Conservation (phyloP, 2,797 vertebrate species). For the Lagocephalus sceleratus region DNA sequence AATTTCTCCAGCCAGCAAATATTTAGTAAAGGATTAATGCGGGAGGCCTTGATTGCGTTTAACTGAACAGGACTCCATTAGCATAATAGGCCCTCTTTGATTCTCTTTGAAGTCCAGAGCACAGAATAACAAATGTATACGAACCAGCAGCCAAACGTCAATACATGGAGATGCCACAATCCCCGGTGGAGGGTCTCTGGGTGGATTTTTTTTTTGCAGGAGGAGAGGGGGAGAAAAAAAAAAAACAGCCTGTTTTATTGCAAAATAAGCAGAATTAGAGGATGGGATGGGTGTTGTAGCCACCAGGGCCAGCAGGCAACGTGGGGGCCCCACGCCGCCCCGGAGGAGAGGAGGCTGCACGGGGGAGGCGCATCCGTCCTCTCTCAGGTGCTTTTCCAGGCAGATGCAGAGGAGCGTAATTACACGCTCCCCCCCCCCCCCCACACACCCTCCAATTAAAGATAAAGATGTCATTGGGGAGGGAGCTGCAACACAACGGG, state of each 20-base stretch:
- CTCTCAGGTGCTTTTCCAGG: constrained; percentile 76
- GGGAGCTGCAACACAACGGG: constrained; percentile 43
- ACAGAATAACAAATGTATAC: constrained; percentile 82
- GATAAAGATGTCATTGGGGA: constrained; percentile 72
- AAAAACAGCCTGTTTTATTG: constrained; percentile 74
- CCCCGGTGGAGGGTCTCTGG: constrained; percentile 73
- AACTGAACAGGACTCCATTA: constrained; percentile 80
- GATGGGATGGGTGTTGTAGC: constrained; percentile 69
- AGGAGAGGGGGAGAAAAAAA: constrained; percentile 62
- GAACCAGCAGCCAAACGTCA: constrained; percentile 80
- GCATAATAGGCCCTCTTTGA: constrained; percentile 79
- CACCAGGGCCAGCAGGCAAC: constrained; percentile 67
- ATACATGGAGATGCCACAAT: constrained; percentile 82
- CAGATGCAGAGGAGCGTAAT: constrained; percentile 61
- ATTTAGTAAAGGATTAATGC: constrained; percentile 76
- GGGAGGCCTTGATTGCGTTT: constrained; percentile 74
- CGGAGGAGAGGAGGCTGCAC: constrained; percentile 58
- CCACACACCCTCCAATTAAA: constrained; percentile 71
- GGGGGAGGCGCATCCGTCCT: constrained; percentile 62
- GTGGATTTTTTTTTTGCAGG: constrained; percentile 63
- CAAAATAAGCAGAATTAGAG: constrained; percentile 76
- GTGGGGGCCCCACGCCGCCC: constrained; percentile 43
- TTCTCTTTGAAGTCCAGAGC: constrained; percentile 82
- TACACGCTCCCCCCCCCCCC: too few species aligned
- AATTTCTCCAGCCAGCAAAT: constrained; percentile 63